phyloP scores from a whole-genome alignment of 2,797 vertebrate species.

The Tenualosa thibaudeaui region DNA sequence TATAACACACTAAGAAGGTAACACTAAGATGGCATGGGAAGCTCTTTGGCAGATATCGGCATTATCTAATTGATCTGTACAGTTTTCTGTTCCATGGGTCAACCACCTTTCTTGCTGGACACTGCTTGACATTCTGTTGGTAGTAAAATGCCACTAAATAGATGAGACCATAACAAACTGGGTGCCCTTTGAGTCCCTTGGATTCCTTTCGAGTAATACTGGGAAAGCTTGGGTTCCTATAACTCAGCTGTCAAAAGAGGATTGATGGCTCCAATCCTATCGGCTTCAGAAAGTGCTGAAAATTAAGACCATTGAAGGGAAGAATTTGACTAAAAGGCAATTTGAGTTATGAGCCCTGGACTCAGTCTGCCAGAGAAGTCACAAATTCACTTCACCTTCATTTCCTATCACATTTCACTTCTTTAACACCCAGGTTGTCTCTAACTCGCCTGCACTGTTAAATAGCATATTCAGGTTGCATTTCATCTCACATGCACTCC shows the following conservation, averaged over 20 bases:
- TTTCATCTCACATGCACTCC: constrained; percentile 13
- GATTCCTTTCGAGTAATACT: not conserved
- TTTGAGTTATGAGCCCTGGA: not conserved
- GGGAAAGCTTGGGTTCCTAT: not conserved
- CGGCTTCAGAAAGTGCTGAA: not conserved
- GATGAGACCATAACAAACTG: not conserved
- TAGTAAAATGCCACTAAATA: not conserved
- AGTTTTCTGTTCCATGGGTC: not conserved
- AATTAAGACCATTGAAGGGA: not conserved
- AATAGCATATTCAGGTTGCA: not conserved
- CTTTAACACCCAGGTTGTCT: not conserved
- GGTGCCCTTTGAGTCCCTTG: not conserved
- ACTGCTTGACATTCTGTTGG: not conserved
- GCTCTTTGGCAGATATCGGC: not conserved
- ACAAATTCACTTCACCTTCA: not conserved
- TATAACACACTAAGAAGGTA: not conserved
- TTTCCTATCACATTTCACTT: not conserved
- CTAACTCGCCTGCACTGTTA: not conserved
- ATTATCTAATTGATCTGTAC: constrained; percentile 1
- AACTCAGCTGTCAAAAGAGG: not conserved
- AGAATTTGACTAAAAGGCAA: not conserved
- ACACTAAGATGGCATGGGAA: not conserved
- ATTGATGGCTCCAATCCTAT: not conserved
- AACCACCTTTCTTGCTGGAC: not conserved
- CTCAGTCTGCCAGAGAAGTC: constrained; percentile 4